phyloP scores from a whole-genome alignment of 92 coral and sea anemone species.

The Bergia sp. region DNA sequence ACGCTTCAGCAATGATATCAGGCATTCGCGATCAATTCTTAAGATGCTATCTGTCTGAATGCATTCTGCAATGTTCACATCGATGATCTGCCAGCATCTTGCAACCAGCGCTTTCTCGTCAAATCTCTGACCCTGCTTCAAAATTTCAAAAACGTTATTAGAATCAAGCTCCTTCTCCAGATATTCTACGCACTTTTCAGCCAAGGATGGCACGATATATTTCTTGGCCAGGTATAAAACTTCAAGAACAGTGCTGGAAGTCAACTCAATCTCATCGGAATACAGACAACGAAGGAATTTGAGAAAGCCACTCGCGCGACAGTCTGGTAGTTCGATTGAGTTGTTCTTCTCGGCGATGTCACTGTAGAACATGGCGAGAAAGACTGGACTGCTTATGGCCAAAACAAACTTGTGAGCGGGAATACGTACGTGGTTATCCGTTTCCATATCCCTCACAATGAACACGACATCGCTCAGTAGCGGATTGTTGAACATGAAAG shows the following conservation, averaged over 20 bases:
- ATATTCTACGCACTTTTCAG: constrained; percentile 44
- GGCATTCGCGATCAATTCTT: constrained; percentile 41
- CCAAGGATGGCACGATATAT: constrained; percentile 54
- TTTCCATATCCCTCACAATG: constrained; percentile 18
- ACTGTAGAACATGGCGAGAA: constrained; percentile 58
- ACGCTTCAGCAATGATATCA: constrained; percentile 52
- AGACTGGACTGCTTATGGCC: constrained; percentile 56
- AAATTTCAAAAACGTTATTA: constrained; percentile 52
- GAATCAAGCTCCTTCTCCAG: constrained; percentile 54
- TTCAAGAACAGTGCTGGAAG: constrained; percentile 42
- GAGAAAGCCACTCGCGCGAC: constrained; percentile 42
- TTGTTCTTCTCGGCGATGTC: constrained; percentile 55
- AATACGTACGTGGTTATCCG: not conserved
- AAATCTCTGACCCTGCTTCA: constrained; percentile 47
- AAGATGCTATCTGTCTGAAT: constrained; percentile 37
- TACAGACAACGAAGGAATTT: constrained; percentile 53
- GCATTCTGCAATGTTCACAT: constrained; percentile 53
- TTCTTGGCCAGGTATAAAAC: constrained; percentile 59
- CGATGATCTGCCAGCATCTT: constrained; percentile 58
- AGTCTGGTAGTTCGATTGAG: constrained; percentile 54
- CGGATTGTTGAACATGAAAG: constrained; percentile 29
- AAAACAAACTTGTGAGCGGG: constrained; percentile 58
- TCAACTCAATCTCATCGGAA: constrained; percentile 47
- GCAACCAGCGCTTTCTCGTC: constrained; percentile 51
- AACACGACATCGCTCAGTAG: constrained; percentile 58